A percentile compares a stretch with the other conserved stretches of the same genome.
phyloP scores from a whole-genome alignment of 2,113 vertebrate genomes.

The Narcine bancroftii region DNA sequence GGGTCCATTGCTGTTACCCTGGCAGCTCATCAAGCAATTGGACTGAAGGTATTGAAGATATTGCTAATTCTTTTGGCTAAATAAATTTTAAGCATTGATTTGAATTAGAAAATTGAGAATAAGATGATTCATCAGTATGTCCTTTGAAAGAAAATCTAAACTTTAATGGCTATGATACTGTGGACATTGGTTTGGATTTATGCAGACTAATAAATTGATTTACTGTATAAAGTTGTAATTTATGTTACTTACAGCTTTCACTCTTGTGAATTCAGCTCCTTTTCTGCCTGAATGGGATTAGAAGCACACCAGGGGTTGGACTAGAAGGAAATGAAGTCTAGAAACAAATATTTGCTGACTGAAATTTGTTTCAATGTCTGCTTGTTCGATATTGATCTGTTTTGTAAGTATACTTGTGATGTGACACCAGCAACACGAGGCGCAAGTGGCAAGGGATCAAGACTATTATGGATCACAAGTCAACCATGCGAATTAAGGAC shows the following conservation, averaged over 20 bases:
- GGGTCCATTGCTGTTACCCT: conserved; percentile 78
- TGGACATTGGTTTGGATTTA: background rate
- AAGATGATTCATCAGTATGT: background rate
- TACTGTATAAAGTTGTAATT: background rate
- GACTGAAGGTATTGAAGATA: conserved; percentile 74
- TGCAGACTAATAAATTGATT: background rate
- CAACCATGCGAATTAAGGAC: no score
- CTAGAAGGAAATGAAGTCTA: background rate
- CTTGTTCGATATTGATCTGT: background rate
- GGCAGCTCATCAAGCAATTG: conserved; percentile 88
- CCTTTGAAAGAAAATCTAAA: background rate
- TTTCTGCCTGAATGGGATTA: background rate
- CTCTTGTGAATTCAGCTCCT: background rate
- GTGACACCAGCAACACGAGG: no score
- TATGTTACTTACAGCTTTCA: background rate
- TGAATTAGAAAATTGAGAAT: background rate
- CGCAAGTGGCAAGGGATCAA: no score
- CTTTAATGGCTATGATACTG: background rate
- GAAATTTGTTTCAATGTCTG: background rate
- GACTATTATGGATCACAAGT: no score
- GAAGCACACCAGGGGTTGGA: background rate
- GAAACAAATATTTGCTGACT: background rate
- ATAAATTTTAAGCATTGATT: background rate
- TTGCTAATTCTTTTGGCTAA: background rate
- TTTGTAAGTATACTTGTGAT: background rate